Evolutionary conservation across 1,140 invertebrate species (phyloP).

Genomic region (Nebria ingens): DNA sequence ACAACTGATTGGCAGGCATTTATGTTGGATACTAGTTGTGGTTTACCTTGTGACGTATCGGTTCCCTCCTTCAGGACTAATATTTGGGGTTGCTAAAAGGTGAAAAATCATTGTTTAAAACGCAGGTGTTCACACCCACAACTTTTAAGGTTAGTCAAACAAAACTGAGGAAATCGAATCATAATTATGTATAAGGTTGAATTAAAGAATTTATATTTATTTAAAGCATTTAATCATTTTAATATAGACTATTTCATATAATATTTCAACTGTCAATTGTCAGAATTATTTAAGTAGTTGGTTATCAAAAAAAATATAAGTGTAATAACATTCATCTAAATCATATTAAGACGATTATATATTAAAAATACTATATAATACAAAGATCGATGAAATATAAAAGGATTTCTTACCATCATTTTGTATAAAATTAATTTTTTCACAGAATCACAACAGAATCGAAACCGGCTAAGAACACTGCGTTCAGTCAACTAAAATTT

Average conservation of each 20-base stretch:
- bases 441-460: not conserved
- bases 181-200: too few relatives aligned
- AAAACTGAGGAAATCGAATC: not conserved
- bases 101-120: slow-evolving; percentile 14
- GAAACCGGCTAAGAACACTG: not conserved
- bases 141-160: not conserved
- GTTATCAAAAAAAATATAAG: slow-evolving; percentile 1
- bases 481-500: too few relatives aligned
- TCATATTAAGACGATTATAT: not conserved
- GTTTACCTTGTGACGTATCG: slow-evolving; percentile 89
- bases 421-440: not conserved
- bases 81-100: slow-evolving; percentile 89
- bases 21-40: slow-evolving; percentile 96
- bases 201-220: too few relatives aligned
- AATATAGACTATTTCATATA: too few relatives aligned
- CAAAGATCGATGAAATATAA: not conserved
- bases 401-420: slow-evolving; percentile 1
- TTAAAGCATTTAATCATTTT: too few relatives aligned
- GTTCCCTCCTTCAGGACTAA: slow-evolving; percentile 97
- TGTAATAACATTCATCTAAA: not conserved
- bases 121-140: slow-evolving; percentile 5
- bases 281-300: not conserved
- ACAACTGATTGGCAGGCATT: slow-evolving; percentile 97
- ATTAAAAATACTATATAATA: not conserved
- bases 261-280: not conserved